Conservation (phyloP, 2,888 invertebrate genomes). For the Melitaea athalia region DNA sequence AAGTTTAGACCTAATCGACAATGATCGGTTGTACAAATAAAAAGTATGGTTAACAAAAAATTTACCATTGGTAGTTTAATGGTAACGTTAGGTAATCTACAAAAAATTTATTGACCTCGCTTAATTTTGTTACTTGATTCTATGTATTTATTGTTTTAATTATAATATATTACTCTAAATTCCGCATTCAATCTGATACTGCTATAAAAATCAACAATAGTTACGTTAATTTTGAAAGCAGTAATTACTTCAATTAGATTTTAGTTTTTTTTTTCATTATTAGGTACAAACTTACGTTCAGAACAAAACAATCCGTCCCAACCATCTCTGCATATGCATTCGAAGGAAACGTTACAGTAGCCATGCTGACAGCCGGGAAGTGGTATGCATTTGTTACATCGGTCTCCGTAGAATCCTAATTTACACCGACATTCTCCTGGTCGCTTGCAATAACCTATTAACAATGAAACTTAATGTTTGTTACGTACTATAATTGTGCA, state of each 20-base stretch:
- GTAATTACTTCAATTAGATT: neutral
- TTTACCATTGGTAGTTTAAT: no score
- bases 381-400: slow-evolving; percentile 92
- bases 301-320: slow-evolving; percentile 95
- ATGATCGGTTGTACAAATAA: no score
- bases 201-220: no score
- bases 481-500: neutral
- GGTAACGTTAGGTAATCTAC: no score
- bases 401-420: slow-evolving; percentile 92
- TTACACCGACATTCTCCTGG: slow-evolving; percentile 95
- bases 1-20: no score
- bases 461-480: neutral
- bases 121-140: no score
- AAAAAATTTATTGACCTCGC: no score
- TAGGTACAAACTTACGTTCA: slow-evolving; percentile 93
- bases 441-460: slow-evolving; percentile 89
- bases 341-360: slow-evolving; percentile 92
- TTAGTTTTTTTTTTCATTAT: slow-evolving; percentile 27
- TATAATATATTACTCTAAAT: neutral
- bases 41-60: no score
- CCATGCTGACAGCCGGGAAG: slow-evolving; percentile 94
- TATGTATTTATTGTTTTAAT: no score
- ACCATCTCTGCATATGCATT: slow-evolving; percentile 91
- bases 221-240: no score
- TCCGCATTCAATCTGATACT: no score